Conservation (phyloP, 1,140 invertebrate genomes). For the Dufourea novaeangliae region DNA sequence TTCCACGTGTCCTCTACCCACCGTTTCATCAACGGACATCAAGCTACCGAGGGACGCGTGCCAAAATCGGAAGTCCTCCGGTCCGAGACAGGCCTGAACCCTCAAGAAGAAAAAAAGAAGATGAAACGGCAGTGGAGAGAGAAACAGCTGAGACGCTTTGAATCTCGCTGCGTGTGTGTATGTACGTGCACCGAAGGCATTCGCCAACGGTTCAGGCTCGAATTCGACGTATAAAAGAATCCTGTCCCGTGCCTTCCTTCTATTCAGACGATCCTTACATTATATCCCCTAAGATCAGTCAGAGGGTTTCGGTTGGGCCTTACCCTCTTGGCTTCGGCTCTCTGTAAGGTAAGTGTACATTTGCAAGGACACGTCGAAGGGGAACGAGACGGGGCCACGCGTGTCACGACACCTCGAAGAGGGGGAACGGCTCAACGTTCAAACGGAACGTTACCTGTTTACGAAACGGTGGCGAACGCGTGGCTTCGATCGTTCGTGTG, state of each 20-base stretch:
- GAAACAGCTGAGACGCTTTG: conserved; percentile 78
- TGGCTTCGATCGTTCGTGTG: not conserved
- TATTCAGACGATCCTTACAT: conserved; percentile 71
- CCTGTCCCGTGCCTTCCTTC: conserved; percentile 77
- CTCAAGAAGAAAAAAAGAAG: conserved; percentile 29
- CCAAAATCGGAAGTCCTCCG: conserved; percentile 55
- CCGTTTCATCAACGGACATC: conserved; percentile 51
- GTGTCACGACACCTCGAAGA: conserved; percentile 1
- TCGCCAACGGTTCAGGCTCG: conserved; percentile 74
- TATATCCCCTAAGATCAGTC: conserved; percentile 63
- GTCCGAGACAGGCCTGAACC: conserved; percentile 50
- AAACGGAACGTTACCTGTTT: conserved; percentile 5
- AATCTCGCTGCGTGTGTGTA: conserved; percentile 71
- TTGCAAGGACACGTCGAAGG: conserved; percentile 33
- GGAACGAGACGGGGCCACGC: not conserved
- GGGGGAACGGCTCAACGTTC: not conserved
- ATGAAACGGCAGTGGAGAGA: conserved; percentile 56
- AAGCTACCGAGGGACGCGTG: conserved; percentile 54
- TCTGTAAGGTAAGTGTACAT: conserved; percentile 10
- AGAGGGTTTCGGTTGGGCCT: conserved; percentile 62
- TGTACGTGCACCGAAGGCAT: conserved; percentile 72
- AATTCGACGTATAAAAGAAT: conserved; percentile 72
- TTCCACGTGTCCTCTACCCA: conserved; percentile 14
- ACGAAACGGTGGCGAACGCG: not conserved
- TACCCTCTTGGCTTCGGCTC: conserved; percentile 30